Evolutionary conservation across 2,797 vertebrate genomes (phyloP).

Genomic region (Dromococcyx pavoninus): DNA sequence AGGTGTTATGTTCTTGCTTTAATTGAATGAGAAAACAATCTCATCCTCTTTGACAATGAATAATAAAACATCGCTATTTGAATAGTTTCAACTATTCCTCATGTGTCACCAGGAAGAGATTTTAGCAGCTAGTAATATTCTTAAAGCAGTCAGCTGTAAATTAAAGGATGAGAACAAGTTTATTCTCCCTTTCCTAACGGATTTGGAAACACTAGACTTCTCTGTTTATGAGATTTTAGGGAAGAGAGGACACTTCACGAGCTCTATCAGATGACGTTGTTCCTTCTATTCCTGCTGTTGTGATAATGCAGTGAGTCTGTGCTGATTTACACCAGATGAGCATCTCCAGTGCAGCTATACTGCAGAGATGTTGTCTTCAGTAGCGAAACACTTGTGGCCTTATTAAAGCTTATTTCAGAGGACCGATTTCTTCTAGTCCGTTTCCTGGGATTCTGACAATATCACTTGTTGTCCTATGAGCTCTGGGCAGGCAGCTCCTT

Average conservation of each 20-base stretch:
- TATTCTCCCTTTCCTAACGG: not conserved
- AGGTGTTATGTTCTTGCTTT: not conserved
- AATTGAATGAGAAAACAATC: not conserved
- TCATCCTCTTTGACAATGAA: not conserved
- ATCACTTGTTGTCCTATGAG: not conserved
- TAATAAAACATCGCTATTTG: not conserved
- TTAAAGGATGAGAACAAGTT: not conserved
- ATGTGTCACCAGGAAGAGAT: not conserved
- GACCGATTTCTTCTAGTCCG: not conserved
- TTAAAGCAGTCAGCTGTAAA: not conserved
- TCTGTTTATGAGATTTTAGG: not conserved
- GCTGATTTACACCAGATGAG: not conserved
- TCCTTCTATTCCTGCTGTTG: not conserved
- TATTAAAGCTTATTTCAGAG: not conserved
- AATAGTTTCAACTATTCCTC: not conserved
- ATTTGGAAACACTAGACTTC: not conserved
- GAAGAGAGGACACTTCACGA: not conserved
- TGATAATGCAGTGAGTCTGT: not conserved
- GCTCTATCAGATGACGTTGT: not conserved
- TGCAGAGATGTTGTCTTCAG: not conserved
- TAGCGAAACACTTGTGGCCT: not conserved
- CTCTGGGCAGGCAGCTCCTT: not conserved
- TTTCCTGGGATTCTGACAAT: not conserved
- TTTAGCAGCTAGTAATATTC: not conserved
- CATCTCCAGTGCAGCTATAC: not conserved